Base-by-base conservation (phyloP, 2,888 invertebrate species). In the Lacanobia wlatinum region DNA sequence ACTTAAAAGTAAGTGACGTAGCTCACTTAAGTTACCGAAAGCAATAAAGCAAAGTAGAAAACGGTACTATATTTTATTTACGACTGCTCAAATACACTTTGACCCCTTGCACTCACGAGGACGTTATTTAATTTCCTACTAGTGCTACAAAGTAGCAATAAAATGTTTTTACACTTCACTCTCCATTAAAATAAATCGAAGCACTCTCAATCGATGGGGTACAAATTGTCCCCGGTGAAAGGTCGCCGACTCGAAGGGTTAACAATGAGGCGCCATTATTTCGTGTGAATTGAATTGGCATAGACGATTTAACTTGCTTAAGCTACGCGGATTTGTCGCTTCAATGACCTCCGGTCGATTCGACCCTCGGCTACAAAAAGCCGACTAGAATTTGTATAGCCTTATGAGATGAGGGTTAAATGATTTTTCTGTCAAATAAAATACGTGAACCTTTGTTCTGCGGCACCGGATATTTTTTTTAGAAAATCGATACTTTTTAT, bases 271-370 rank as follows among this genome's bases (percentile, higher is more conserved):
- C 70, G 56, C 91, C 87, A 91, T 92, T 92, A 92, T 90, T 90
- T 91, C 85, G 90, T 91, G 92, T 88, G 92, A 91, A 92, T 90
- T 89, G 90, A 92, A 91, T 90, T 85, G 88, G 86, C 86, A 88
- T 88, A 89, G 90, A 87, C 92, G 91, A 92, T 93, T 92, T 91
- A 92, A 92, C 92, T 91, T 90, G 89, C 91, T 90, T 89, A 90
- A 91, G 89, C 88, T 88, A 87, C 87, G 85, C 85, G 85, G 89
- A 89, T 90, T 90, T 89, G 80, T 84, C 88, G 85, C 86, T 75
- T 74, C 82, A 87, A 86, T 85, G 86, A 82, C 75, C 85, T 76
- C 82, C 82, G 78, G 78, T 84, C 84, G 84, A 85, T 85, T 83
- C 77, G 83, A 84, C 85, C 86, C 84, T 81, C 70, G 76, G 79